These are phyloP conservation scores for Scolopax rusticola DNA, from an alignment of 2,797 vertebrate species.

Conservation along the genomic window DNA sequence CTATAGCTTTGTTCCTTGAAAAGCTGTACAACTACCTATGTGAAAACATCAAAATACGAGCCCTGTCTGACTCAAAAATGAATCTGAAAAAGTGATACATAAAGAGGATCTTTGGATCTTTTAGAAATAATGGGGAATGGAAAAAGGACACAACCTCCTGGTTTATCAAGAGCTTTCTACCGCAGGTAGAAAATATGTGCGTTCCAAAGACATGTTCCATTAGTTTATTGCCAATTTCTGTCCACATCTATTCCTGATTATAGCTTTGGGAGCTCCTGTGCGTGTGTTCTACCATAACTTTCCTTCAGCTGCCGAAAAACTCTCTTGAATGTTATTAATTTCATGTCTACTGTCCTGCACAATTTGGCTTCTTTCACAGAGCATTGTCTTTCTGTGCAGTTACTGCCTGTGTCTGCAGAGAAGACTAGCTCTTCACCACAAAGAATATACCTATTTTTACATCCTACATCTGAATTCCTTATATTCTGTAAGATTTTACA, in stretches of 20 bases:
- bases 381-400: neutral
- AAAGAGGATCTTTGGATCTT: neutral
- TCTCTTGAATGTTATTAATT: neutral
- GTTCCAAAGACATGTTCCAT: neutral
- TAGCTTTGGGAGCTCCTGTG: neutral
- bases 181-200: neutral
- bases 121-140: neutral
- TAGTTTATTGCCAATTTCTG: neutral
- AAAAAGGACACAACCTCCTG: neutral
- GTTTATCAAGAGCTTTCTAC: neutral
- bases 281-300: neutral
- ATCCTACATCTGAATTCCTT: neutral
- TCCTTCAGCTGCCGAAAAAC: neutral
- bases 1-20: neutral
- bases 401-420: neutral
- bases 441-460: neutral
- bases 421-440: neutral
- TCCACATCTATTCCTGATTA: neutral
- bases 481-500: neutral
- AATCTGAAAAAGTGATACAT: neutral
- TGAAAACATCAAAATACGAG: neutral
- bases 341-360: neutral
- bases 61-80: neutral
- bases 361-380: neutral
- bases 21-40: neutral